Base-by-base conservation (phyloP, 2,888 invertebrate species). In the Drosophila flavopinicola region DNA sequence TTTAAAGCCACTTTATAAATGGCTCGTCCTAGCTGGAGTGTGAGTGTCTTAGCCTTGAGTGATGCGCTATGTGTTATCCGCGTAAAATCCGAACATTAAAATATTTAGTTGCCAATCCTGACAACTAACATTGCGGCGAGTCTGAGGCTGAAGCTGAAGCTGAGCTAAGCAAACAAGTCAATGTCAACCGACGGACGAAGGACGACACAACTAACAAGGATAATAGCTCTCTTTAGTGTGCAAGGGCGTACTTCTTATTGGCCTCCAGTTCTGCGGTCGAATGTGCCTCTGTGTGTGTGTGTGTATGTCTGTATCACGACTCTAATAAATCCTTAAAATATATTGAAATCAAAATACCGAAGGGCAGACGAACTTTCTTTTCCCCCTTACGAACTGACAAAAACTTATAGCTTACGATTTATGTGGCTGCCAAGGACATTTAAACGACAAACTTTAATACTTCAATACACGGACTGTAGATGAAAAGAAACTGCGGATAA, bases 31-130 rank as follows among this genome's bases (percentile, higher is more conserved):
- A 20, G n/a, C 30, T 25, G 7, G 6, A 7, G 27, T 35, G 10
- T 6, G 11, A 6, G 11, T 9, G 23, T 6, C 35, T 10, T 20
- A 9, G 15, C 23, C 10, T 45, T 45, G 56, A 63, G 44, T 67
- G 47, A 76, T 70, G 75, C 66, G 65, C 47, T 41, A n/a, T n/a
- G 54, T 60, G 57, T 72, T 71, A 79, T 72, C 70, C 75, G 35
- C 42, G 52, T 51, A 47, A 68, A 83, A 74, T 67, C 65, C 69
- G 37, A 57, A 59, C 78, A 88, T 86, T 88, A 72, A 76, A 75
- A 71, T 79, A 74, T 76, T 74, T 66, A 78, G 66, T 67, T 71
- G 75, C 27, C 79, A 68, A 61, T 75, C 51, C 37, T n/a, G 24
- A 17, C 17, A 24, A 17, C 23, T 20, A 20, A 24, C 27, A 37